These are phyloP conservation scores for Todiramphus saurophagus DNA, from an alignment of 2,113 vertebrate species.

Conservation along the genomic window DNA sequence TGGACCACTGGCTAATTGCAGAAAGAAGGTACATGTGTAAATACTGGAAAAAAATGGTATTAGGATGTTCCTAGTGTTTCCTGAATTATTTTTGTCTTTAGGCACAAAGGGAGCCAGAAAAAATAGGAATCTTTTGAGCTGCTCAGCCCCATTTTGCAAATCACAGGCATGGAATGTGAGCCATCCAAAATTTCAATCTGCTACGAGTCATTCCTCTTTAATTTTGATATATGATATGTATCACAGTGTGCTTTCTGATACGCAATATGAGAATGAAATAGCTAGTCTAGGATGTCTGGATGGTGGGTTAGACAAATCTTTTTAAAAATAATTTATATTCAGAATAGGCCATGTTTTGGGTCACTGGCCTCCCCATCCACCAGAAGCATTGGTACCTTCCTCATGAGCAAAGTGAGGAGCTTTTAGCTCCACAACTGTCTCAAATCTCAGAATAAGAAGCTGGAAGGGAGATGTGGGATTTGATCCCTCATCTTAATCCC, in stretches of 20 bases:
- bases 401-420: fast-evolving
- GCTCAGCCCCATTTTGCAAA: background rate
- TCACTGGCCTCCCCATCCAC: background rate
- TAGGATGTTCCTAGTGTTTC: background rate
- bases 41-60: background rate
- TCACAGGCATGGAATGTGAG: background rate
- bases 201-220: background rate
- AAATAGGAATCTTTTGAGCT: background rate
- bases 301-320: background rate
- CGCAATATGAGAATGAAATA: background rate
- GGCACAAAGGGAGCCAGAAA: background rate
- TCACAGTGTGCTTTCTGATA: background rate
- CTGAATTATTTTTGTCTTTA: background rate
- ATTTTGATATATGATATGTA: background rate
- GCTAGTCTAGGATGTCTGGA: background rate
- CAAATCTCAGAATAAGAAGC: background rate
- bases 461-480: background rate
- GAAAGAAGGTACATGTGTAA: background rate
- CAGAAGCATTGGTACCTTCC: background rate
- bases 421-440: background rate
- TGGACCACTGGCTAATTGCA: background rate
- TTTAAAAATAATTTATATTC: background rate
- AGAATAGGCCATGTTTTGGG: background rate
- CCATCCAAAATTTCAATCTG: background rate
- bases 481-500: background rate